Conservation (phyloP, 2,113 vertebrate species). For the Vanacampus margaritifer region DNA sequence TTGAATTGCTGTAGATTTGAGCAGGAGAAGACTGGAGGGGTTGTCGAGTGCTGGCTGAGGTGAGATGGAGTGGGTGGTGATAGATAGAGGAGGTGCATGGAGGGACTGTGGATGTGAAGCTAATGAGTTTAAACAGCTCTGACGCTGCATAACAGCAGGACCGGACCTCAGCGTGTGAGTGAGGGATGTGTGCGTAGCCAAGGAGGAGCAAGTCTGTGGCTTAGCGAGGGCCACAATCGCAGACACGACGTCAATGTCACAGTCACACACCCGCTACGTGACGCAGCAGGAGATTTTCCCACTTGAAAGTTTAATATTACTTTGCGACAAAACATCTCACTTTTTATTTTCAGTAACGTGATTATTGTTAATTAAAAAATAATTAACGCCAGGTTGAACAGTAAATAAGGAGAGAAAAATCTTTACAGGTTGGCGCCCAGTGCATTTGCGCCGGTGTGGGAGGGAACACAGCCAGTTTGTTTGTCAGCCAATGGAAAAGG, state of each 20-base stretch:
- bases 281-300: slow-evolving; percentile 16
- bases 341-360: neutral
- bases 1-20: slow-evolving; percentile 63
- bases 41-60: slow-evolving; percentile 29
- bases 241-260: slow-evolving; percentile 49
- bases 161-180: slow-evolving; percentile 7
- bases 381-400: too few species aligned
- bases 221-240: slow-evolving; percentile 37
- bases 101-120: slow-evolving; percentile 49
- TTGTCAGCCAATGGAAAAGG: too few species aligned
- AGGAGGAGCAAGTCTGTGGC: slow-evolving; percentile 32
- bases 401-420: too few species aligned
- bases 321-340: neutral
- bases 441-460: too few species aligned
- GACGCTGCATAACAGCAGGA: slow-evolving; percentile 44
- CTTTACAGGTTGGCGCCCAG: too few species aligned
- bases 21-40: slow-evolving; percentile 42
- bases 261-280: slow-evolving; percentile 17
- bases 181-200: neutral
- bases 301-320: neutral
- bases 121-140: slow-evolving; percentile 64
- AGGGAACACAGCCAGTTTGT: too few species aligned
- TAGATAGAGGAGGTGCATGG: slow-evolving; percentile 54
- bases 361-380: too few species aligned
- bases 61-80: slow-evolving; percentile 52